Base-by-base conservation (phyloP, 35 echinoderm and acorn worm genomes). In the Anneissia japonica region DNA sequence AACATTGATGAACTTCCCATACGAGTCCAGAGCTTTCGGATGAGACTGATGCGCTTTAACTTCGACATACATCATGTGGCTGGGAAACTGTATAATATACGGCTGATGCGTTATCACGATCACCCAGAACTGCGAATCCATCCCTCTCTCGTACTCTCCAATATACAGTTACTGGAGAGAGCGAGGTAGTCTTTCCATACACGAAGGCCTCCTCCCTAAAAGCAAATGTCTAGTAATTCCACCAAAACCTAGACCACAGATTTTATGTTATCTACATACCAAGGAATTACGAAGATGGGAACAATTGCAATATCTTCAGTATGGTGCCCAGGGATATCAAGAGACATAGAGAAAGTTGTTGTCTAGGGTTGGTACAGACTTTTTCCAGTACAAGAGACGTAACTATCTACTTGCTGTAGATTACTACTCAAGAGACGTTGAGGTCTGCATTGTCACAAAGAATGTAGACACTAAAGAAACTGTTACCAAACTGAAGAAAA, bases 401-500 rank as follows among this genome's bases (percentile, higher is more conserved):
- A 64, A 64, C 51, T 64, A 64, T 64, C 51, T 64, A 64, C 51
- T 64, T 64, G 51, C 19, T 23, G 51, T 64, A 64, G 51, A 64
- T 23, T 64, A 64, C 21, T 64, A 64, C 51, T 64, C 51, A 64
- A 64, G 51, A 64, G 51, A 64, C 51, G 26, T 64, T 64, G 51
- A 64, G 51, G 6, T 64, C 51, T 64, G 51, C 51, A 64, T 64
- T 6, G 51, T 64, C 51, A 64, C 51, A 12, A 64, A 64, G 51
- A 64, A 64, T 64, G 51, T 64, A 12, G 51, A 64, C 21, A 64
- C 51, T 3, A 64, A 64, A 64, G 51, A 64, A 64, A 64, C 51
- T 64, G 51, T 64, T 64, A 23, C 19, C 51, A 64, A 64, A 64
- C 26, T 80, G 39, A 87, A 87, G 55, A 72, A 79, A 80, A 79